Base-by-base conservation (phyloP, 2,888 invertebrate genomes). In the Epicampocera succincta region DNA sequence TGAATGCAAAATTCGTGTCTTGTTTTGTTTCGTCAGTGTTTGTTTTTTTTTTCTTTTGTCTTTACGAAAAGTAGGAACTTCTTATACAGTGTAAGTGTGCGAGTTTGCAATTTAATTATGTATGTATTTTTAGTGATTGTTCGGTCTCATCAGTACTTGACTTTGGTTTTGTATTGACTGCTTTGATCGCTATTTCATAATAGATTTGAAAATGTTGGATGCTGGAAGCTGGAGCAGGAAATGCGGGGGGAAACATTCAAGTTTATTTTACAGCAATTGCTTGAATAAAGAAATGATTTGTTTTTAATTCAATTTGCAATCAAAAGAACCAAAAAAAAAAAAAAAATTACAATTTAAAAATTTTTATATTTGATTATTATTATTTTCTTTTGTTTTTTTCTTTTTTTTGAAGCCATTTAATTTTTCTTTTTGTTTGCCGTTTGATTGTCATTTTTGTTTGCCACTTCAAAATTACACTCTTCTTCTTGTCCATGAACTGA, bases 21-120 rank as follows among this genome's bases (percentile, higher is more conserved):
- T 40, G 38, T 69, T 69, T 54, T 19, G 33, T 33, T 33, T 33
- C 8, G 3, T 25, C n/a, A n/a, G n/a, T 25, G 25, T 25, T 25
- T 33, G 3, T 33, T 21, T 29, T 65, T 21, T 13, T 38, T 56
- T 42, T n/a, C 25, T 54, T 48, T 54, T 54, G 25, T 56, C 61
- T 68, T 76, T 69, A 61, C 61, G 69, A 54, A 75, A 78, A 78
- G 82, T 82, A 82, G 82, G 82, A 82, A 82, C 82, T 82, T 78
- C 74, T 78, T 74, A 78, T 82, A 82, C 78, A 82, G 73, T 74
- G 73, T 82, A 71, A 78, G 78, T 78, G 74, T 78, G 78, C 74
- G 78, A 82, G 78, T 77, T 56, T 72, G 44, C 19, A 40, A 65
- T 72, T 46, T 52, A 52, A 58, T 73, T 54, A 11, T 58, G 60